These are phyloP conservation scores for Vireo griseus DNA, from an alignment of 2,797 vertebrate genomes.

Conservation along the genomic window DNA sequence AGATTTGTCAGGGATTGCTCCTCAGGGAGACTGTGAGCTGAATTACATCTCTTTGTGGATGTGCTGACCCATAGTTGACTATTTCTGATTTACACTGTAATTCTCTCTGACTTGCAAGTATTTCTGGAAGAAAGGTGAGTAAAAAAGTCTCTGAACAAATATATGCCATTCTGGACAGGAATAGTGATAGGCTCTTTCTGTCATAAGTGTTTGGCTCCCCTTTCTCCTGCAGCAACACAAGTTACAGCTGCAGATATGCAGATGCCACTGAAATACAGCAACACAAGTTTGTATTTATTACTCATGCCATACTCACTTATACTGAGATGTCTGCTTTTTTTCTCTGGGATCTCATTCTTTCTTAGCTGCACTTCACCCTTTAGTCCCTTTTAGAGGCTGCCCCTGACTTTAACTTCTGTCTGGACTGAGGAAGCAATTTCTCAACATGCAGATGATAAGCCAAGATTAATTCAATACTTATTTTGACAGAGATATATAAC, in stretches of 20 bases:
- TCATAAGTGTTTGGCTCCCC: background rate
- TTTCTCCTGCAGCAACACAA: background rate
- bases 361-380: background rate
- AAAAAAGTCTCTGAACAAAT: background rate
- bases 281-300: background rate
- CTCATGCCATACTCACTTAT: background rate
- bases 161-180: background rate
- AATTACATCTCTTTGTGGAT: background rate
- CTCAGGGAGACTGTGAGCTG: background rate
- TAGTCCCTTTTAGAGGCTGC: background rate
- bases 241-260: background rate
- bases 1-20: slow-evolving; percentile 4
- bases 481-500: background rate
- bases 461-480: background rate
- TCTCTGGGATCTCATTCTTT: background rate
- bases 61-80: background rate
- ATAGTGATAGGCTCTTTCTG: background rate
- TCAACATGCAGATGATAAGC: background rate
- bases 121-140: background rate
- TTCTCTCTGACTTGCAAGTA: slow-evolving; percentile 10
- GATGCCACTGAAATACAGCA: background rate
- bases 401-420: background rate
- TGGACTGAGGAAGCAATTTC: background rate
- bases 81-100: slow-evolving; percentile 34
- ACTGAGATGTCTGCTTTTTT: background rate